A percentile compares a stretch with the other conserved stretches of the same genome.
phyloP scores from a whole-genome alignment of 2,113 vertebrate species.

The Eulemur macaco region DNA sequence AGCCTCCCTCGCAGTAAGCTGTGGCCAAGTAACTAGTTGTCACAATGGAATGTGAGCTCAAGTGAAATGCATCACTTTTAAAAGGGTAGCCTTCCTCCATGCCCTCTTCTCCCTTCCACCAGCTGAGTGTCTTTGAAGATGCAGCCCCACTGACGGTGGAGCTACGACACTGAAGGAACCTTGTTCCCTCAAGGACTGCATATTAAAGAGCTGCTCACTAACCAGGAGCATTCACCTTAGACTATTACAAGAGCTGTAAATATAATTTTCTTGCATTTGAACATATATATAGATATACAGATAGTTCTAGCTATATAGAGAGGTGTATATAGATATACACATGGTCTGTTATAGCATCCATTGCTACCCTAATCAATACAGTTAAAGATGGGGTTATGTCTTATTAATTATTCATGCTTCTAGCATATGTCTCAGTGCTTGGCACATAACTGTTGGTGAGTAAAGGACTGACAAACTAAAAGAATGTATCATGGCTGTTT shows the following conservation, averaged over 20 bases:
- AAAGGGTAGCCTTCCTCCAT: background rate
- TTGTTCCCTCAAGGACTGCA: background rate
- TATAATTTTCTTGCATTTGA: background rate
- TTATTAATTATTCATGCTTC: background rate
- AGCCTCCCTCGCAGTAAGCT: background rate
- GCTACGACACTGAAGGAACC: background rate
- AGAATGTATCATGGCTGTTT: background rate
- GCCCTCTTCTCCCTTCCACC: background rate
- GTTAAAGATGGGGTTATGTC: background rate
- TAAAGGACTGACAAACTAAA: background rate
- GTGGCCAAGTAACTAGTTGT: background rate
- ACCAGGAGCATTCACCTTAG: background rate
- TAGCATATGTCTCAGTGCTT: background rate
- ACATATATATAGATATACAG: too few relatives aligned
- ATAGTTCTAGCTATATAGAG: too few relatives aligned
- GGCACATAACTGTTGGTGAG: background rate
- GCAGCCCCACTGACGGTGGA: background rate
- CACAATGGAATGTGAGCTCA: background rate
- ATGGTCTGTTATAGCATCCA: background rate
- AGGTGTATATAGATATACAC: background rate
- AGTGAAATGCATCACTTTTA: background rate
- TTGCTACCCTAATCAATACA: background rate
- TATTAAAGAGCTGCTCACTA: background rate
- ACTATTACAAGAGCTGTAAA: background rate
- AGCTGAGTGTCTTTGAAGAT: background rate